A percentile compares a stretch with the other conserved stretches of the same genome.
Evolutionary conservation across 2,113 vertebrate genomes (phyloP).

Genomic region (Ciconia stormi): DNA sequence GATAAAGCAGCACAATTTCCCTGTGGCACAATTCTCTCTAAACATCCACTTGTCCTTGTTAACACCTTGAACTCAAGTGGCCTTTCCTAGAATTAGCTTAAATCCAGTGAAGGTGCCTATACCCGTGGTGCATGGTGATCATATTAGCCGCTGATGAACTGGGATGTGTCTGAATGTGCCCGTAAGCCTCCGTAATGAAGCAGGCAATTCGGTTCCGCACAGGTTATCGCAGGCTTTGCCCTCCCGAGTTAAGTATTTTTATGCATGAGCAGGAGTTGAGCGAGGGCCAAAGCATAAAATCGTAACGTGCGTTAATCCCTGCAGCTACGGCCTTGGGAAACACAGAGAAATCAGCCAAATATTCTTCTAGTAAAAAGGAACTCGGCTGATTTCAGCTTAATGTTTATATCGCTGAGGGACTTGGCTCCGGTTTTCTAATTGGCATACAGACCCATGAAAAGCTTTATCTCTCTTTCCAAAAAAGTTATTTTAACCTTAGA

Average conservation of each 20-base stretch:
- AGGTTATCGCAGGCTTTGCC: not conserved
- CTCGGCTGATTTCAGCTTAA: not conserved
- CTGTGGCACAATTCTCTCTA: not conserved
- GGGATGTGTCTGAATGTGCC: not conserved
- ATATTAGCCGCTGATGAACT: not conserved
- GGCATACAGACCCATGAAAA: not conserved
- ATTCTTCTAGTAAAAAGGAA: not conserved
- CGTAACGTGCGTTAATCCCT: not conserved
- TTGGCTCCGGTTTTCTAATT: not conserved
- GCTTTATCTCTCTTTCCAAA: not conserved
- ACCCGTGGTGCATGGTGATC: fast-evolving
- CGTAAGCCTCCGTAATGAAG: fast-evolving
- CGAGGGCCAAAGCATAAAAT: not conserved
- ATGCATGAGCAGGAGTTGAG: not conserved
- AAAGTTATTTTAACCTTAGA: not conserved
- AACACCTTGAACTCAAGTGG: not conserved
- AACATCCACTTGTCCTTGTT: not conserved
- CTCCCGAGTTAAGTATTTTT: not conserved
- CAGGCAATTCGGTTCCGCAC: not conserved
- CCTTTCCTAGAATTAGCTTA: not conserved
- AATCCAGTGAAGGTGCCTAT: not conserved
- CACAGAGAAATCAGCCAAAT: not conserved
- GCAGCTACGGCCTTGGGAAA: not conserved
- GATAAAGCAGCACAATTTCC: not conserved
- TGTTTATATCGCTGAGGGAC: not conserved